These are phyloP conservation scores for Epizoanthus ramosus DNA, from an alignment of 92 coral and sea anemone genomes.

Conservation along the genomic window DNA sequence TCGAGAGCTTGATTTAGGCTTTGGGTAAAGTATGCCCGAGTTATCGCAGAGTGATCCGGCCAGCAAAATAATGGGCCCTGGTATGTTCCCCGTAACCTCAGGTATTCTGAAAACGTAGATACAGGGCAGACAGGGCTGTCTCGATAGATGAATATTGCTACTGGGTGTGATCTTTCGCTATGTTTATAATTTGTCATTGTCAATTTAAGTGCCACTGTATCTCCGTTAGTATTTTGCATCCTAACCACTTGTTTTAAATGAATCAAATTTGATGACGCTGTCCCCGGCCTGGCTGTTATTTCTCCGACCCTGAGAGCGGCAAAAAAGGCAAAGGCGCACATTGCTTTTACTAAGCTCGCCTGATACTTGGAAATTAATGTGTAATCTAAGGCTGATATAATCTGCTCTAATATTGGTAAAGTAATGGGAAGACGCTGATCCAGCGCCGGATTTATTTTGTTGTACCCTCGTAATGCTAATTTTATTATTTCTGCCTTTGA, in stretches of 20 bases:
- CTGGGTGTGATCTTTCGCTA: background rate
- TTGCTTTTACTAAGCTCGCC: constrained; percentile 28
- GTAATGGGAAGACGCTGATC: constrained; percentile 50
- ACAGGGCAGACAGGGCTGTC: constrained; percentile 15
- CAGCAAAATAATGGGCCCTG: background rate
- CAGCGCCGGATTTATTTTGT: constrained; percentile 17
- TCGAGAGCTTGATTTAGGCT: constrained; percentile 9
- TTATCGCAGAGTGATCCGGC: background rate
- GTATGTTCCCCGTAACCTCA: background rate
- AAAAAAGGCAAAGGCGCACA: constrained; percentile 46
- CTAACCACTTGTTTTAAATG: too few species aligned
- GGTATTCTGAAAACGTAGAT: background rate
- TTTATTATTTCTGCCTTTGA: constrained; percentile 5
- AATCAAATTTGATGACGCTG: too few species aligned
- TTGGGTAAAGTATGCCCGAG: background rate
- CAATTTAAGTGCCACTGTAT: too few species aligned
- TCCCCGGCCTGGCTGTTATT: too few species aligned
- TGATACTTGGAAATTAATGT: constrained; percentile 3
- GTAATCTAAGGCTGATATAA: constrained; percentile 22
- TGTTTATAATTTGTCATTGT: too few species aligned
- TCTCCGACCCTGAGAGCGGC: constrained; percentile 45
- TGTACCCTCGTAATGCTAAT: constrained; percentile 46
- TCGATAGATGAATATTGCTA: background rate
- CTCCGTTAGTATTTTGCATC: too few species aligned
- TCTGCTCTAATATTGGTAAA: constrained; percentile 43